Evolutionary conservation across 2,113 vertebrate genomes (phyloP), one percentile per base, ranked within the genome.

Genomic region (cat (Felis catus)): DNA sequence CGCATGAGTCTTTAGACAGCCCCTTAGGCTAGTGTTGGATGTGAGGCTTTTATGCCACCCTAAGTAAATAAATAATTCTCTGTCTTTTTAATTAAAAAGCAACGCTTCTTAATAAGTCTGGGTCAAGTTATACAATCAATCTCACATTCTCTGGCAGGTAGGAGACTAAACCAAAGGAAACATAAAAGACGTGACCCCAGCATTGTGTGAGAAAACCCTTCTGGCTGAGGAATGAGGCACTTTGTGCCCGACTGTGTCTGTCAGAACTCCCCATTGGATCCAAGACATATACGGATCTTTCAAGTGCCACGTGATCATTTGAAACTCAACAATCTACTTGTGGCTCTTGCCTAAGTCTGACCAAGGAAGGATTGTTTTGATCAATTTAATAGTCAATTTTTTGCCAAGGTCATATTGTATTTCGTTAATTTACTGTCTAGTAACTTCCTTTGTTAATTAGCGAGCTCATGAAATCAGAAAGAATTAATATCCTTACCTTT

Each of bases 371-470:
- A 68, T 25, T 82, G 31, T 85, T 97, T 91, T 94, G 88, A 95
- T 97, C 80, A 96, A 95, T 96, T 97, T 95, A 87, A 87, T 88
- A 31, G 23, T 90, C 95, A 94, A 89, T 80, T 85, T 96, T 97
- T 97, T 88, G 97, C 39, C 94, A 97, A 91, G 94, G 66, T 97
- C 95, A 73, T 91, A 93, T 95, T 61, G 53, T 93, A 97, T 93
- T 97, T 95, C 84, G 70, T 92, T 97, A 97, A 94, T 96, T 97
- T 88, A 92, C 94, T 95, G n/a, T 39, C 89, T 91, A 68, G 76
- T 83, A 85, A 91, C 89, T 94, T 97, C 48, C 51, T 89, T 94
- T 91, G 81, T 96, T 96, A 97, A 97, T 97, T 90, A 95, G 73
- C 74, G 61, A 96, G 78, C 31, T 96, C 94, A 96, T 91, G 88